Conservation (phyloP, 1,140 invertebrate genomes). For the Notospermus geniculatus region DNA sequence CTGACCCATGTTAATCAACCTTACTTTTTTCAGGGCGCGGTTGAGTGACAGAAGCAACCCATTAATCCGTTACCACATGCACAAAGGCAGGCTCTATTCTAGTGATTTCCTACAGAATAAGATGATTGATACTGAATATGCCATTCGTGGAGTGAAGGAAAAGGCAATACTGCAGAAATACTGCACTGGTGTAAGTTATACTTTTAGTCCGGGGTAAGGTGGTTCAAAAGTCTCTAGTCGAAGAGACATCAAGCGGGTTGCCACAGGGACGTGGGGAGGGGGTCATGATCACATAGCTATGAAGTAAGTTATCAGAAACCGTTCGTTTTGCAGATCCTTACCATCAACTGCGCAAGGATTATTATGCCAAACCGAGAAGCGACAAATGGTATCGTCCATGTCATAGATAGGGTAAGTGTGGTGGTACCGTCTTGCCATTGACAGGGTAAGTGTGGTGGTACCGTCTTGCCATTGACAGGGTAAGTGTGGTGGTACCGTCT, state of each 20-base stretch:
- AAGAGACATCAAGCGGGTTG: too few relatives aligned
- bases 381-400: conserved; percentile 58
- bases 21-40: neutral
- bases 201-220: conserved; percentile 9
- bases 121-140: conserved; percentile 57
- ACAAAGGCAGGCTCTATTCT: neutral
- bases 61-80: too few relatives aligned
- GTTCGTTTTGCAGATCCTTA: conserved; percentile 56
- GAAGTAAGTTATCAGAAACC: conserved; percentile 8
- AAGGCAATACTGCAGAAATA: neutral
- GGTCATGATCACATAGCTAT: too few relatives aligned
- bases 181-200: neutral
- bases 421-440: too few relatives aligned
- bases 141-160: conserved; percentile 52
- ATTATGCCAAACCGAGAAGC: conserved; percentile 61
- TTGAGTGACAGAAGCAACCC: neutral
- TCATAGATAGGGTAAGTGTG: conserved; percentile 37
- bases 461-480: too few relatives aligned
- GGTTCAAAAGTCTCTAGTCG: conserved; percentile 15
- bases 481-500: too few relatives aligned
- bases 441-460: too few relatives aligned
- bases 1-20: neutral
- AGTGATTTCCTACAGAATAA: conserved; percentile 21
- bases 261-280: too few relatives aligned
- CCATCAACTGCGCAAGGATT: conserved; percentile 61